These are phyloP conservation scores for Pseudocheirus occidentalis DNA, from an alignment of 2,797 vertebrate genomes.

Conservation along the genomic window DNA sequence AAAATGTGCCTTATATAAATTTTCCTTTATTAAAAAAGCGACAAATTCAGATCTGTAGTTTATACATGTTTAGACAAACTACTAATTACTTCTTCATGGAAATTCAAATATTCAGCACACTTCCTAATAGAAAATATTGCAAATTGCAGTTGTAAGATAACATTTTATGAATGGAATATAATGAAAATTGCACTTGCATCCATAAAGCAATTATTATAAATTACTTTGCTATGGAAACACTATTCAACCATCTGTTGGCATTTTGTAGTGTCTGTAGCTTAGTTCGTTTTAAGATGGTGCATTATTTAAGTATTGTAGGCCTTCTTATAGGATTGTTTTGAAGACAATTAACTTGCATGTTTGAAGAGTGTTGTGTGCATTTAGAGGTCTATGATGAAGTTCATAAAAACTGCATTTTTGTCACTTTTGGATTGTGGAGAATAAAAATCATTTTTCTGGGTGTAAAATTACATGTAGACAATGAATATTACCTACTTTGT, in stretches of 20 bases:
- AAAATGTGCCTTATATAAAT: slow-evolving; percentile 53
- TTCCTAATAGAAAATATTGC: slow-evolving; percentile 82
- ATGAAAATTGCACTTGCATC: slow-evolving; percentile 86
- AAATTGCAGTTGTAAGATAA: slow-evolving; percentile 83
- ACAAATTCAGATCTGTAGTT: slow-evolving; percentile 76
- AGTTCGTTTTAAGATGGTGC: slow-evolving; percentile 83
- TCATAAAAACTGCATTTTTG: slow-evolving; percentile 51
- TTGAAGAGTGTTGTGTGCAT: slow-evolving; percentile 59
- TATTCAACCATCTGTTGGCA: slow-evolving; percentile 88
- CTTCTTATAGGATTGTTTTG: slow-evolving; percentile 71
- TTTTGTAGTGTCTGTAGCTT: slow-evolving; percentile 83
- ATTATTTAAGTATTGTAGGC: slow-evolving; percentile 82
- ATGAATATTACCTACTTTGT: not conserved
- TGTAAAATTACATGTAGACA: not conserved
- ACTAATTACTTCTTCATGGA: slow-evolving; percentile 73
- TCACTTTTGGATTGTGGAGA: not conserved
- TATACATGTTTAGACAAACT: slow-evolving; percentile 72
- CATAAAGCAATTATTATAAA: slow-evolving; percentile 89
- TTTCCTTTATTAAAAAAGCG: slow-evolving; percentile 53
- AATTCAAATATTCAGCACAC: slow-evolving; percentile 79
- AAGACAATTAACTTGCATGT: slow-evolving; percentile 70
- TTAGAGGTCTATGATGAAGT: slow-evolving; percentile 16
- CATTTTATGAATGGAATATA: slow-evolving; percentile 87
- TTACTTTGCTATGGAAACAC: slow-evolving; percentile 90
- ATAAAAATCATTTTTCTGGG: slow-evolving; percentile 26